phyloP scores from a whole-genome alignment of 2,113 vertebrate species.

The Steatornis caripensis region DNA sequence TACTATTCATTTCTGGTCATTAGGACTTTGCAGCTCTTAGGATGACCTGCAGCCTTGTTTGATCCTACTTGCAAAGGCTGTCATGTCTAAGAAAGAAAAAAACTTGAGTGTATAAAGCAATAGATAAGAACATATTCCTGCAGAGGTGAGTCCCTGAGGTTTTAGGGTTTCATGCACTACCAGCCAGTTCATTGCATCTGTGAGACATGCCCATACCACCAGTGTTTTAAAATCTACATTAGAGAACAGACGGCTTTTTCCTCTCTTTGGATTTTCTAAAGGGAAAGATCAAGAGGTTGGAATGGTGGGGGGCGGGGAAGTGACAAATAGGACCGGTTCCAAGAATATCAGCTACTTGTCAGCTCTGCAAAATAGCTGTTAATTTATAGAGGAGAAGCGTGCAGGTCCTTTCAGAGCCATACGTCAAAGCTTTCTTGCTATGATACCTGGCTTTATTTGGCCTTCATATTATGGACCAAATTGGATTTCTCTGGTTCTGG shows the following conservation, averaged over 20 bases:
- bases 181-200: background rate
- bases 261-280: background rate
- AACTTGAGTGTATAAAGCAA: background rate
- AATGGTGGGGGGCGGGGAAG: background rate
- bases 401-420: constrained; percentile 41
- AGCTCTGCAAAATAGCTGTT: constrained; percentile 61
- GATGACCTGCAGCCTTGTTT: background rate
- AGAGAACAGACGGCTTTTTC: background rate
- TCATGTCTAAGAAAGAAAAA: background rate
- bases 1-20: background rate
- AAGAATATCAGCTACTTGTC: constrained; percentile 66
- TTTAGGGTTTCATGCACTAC: background rate
- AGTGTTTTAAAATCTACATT: background rate
- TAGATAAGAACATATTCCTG: background rate
- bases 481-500: constrained; percentile 65
- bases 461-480: constrained; percentile 60
- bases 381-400: constrained; percentile 63
- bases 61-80: background rate
- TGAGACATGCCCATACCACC: background rate
- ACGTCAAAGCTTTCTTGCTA: constrained; percentile 53
- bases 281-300: constrained; percentile 9
- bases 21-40: background rate
- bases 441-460: constrained; percentile 32
- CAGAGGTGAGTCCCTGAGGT: background rate
- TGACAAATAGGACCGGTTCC: constrained; percentile 53